Percentiles rank a stretch among this genome's conserved stretches.
Conservation (phyloP, 2,113 vertebrate species). For the Garra rufa region DNA sequence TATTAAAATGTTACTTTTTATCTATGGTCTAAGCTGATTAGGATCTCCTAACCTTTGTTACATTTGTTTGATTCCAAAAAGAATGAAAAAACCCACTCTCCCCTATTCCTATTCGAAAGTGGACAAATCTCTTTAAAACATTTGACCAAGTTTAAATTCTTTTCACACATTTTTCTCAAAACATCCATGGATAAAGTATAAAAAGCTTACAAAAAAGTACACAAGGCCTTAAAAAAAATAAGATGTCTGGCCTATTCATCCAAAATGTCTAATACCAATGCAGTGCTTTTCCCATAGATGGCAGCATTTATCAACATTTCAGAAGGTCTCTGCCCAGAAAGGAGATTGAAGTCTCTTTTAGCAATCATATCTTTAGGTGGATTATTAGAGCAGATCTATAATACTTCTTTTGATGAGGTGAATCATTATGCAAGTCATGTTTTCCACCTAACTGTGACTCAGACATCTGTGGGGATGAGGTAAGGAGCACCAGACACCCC, state of each 20-base stretch:
- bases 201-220: too few relatives aligned
- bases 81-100: neutral
- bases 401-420: neutral
- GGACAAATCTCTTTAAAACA: too few relatives aligned
- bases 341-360: neutral
- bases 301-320: constrained; percentile 49
- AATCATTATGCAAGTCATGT: neutral
- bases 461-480: constrained; percentile 1
- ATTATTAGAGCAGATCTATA: neutral
- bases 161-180: too few relatives aligned
- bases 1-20: too few relatives aligned
- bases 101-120: too few relatives aligned
- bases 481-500: constrained; percentile 43
- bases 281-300: constrained; percentile 38
- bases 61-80: too few relatives aligned
- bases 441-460: neutral
- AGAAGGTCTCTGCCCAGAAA: neutral
- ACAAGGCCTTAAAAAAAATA: too few relatives aligned
- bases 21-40: neutral
- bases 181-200: too few relatives aligned
- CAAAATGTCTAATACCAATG: neutral
- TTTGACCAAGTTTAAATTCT: too few relatives aligned
- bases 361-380: neutral
- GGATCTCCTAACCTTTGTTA: too few relatives aligned
- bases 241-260: neutral